These are phyloP conservation scores for Collichthys lucidus DNA, from an alignment of 2,113 vertebrate species.

Conservation along the genomic window DNA sequence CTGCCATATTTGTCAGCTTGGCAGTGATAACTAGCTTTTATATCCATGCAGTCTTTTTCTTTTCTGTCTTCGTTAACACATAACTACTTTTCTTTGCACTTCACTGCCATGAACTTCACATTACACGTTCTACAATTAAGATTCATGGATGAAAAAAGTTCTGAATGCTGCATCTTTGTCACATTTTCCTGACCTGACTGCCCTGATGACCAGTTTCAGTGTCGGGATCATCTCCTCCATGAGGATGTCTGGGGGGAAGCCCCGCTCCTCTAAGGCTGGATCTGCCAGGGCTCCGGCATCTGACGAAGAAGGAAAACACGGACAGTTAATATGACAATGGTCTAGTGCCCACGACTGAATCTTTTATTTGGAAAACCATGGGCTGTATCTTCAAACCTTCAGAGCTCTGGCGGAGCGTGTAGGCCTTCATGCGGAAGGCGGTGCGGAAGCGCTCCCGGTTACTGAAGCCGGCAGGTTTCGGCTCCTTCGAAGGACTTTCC, in stretches of 20 bases:
- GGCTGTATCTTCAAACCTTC: conserved; percentile 85
- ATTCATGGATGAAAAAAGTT: too few relatives aligned
- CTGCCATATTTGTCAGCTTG: too few relatives aligned
- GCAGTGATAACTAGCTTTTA: too few relatives aligned
- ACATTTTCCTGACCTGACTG: conserved; percentile 87
- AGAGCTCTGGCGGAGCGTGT: conserved; percentile 96
- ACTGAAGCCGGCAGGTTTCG: conserved; percentile 95
- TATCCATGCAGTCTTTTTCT: background rate
- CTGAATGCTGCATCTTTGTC: too few relatives aligned
- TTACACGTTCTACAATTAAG: background rate
- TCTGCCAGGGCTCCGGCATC: conserved; percentile 90
- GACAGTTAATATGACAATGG: background rate
- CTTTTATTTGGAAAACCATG: too few relatives aligned
- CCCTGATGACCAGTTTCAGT: conserved; percentile 94
- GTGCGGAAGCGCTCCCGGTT: conserved; percentile 97
- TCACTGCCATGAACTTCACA: background rate
- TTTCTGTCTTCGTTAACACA: background rate
- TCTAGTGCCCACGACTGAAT: background rate
- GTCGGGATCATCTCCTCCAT: conserved; percentile 98
- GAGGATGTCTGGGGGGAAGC: conserved; percentile 91
- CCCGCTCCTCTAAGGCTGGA: conserved; percentile 90
- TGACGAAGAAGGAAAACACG: conserved; percentile 49
- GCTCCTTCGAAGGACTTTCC: conserved; percentile 97
- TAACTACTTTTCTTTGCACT: background rate
- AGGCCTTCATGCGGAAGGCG: conserved; percentile 98